Conservation (phyloP, 2,113 vertebrate species). For the Campylorhamphus procurvoides region DNA sequence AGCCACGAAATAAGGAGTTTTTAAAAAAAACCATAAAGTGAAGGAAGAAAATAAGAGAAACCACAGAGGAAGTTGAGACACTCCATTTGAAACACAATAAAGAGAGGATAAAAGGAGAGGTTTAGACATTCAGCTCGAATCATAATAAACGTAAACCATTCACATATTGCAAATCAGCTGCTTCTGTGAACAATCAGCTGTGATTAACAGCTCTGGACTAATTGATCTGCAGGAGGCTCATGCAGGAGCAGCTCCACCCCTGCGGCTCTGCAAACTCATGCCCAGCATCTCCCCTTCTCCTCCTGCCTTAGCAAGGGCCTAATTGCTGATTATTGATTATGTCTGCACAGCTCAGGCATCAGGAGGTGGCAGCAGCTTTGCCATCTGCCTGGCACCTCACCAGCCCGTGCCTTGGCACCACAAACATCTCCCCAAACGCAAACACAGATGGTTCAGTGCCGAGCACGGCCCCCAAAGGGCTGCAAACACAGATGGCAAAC, state of each 20-base stretch:
- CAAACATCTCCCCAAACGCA: slow-evolving; percentile 7
- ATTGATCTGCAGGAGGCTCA: neutral
- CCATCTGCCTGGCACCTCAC: slow-evolving; percentile 45
- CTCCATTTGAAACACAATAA: neutral
- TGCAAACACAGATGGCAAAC: slow-evolving; percentile 41
- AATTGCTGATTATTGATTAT: slow-evolving; percentile 62
- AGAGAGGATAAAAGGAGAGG: neutral
- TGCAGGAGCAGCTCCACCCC: neutral
- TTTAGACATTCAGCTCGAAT: neutral
- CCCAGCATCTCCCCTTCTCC: neutral
- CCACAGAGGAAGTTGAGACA: neutral
- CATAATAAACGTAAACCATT: neutral
- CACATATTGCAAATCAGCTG: neutral
- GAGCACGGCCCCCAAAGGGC: neutral
- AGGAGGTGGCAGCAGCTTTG: neutral
- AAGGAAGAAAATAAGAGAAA: neutral
- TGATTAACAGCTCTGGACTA: neutral
- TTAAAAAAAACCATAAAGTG: neutral
- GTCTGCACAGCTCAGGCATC: neutral
- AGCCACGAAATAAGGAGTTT: neutral
- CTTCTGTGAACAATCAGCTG: neutral
- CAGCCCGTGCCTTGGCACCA: slow-evolving; percentile 22
- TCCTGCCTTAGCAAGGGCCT: neutral
- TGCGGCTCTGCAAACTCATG: neutral
- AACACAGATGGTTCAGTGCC: slow-evolving; percentile 42